Conservation (phyloP, 1,140 invertebrate genomes). For the Thaumetopoea pityocampa region DNA sequence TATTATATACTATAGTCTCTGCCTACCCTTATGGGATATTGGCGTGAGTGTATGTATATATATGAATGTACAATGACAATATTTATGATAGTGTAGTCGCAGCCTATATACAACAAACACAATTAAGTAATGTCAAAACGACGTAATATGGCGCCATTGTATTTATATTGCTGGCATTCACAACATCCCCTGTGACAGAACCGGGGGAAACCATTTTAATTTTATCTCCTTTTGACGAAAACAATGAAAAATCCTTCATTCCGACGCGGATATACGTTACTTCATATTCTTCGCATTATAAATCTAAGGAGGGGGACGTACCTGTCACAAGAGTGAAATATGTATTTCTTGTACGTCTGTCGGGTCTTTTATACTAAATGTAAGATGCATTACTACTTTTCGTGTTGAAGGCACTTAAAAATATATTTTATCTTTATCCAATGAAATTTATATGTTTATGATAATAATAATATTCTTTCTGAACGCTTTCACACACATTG, state of each 20-base stretch:
- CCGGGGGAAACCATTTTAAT: constrained; percentile 33
- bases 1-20: too few species aligned
- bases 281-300: constrained; percentile 64
- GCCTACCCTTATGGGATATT: too few species aligned
- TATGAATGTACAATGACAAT: too few species aligned
- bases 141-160: too few species aligned
- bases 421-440: too few species aligned
- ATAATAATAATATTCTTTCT: too few species aligned
- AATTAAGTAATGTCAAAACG: too few species aligned
- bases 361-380: constrained; percentile 38
- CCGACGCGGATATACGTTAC: constrained; percentile 45
- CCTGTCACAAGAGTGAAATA: constrained; percentile 73
- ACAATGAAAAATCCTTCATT: constrained; percentile 52
- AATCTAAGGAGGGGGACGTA: constrained; percentile 64
- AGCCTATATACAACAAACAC: too few species aligned
- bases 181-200: constrained; percentile 26
- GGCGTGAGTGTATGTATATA: too few species aligned
- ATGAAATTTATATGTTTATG: too few species aligned
- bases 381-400: constrained; percentile 13
- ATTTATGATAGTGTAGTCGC: too few species aligned
- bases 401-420: background rate
- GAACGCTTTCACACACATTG: too few species aligned
- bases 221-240: constrained; percentile 36
- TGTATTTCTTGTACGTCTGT: constrained; percentile 58
- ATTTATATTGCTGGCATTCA: constrained; percentile 44